Evolutionary conservation across 2,113 vertebrate species (phyloP).

Genomic region (Mesitornis unicolor): DNA sequence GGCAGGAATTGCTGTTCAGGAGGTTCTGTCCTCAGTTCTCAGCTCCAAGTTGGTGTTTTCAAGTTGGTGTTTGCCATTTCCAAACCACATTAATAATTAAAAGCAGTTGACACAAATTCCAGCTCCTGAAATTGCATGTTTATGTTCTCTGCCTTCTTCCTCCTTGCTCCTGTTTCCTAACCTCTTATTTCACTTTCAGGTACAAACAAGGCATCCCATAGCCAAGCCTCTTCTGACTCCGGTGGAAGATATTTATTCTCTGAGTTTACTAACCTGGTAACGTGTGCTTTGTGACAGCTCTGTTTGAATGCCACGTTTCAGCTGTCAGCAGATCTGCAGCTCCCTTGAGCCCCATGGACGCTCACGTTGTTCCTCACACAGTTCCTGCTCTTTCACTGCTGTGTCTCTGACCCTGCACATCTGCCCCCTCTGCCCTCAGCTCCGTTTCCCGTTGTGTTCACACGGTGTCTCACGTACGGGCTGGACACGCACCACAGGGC

Average conservation of each 20-base stretch:
- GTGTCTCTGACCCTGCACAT: background rate
- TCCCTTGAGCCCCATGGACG: background rate
- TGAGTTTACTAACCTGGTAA: conserved; percentile 25
- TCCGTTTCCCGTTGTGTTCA: background rate
- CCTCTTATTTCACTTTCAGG: conserved; percentile 52
- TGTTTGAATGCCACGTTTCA: background rate
- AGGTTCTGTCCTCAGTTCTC: background rate
- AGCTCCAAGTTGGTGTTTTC: background rate
- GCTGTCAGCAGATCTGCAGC: background rate
- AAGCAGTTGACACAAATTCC: background rate
- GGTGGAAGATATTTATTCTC: conserved; percentile 27
- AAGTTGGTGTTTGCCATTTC: background rate
- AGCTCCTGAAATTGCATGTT: background rate
- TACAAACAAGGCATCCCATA: background rate
- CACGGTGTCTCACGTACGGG: too few species aligned
- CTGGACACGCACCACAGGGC: too few species aligned
- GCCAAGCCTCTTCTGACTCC: background rate
- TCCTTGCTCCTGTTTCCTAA: background rate
- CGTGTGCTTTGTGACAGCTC: background rate
- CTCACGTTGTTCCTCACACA: background rate
- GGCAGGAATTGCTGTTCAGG: background rate
- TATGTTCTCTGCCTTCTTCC: background rate
- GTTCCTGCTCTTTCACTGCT: background rate
- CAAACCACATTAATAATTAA: background rate
- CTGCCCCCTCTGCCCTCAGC: background rate